Percentiles rank a stretch among this genome's conserved stretches.
phyloP scores from a whole-genome alignment of 2,113 vertebrate genomes.

The Lamprotornis superbus region DNA sequence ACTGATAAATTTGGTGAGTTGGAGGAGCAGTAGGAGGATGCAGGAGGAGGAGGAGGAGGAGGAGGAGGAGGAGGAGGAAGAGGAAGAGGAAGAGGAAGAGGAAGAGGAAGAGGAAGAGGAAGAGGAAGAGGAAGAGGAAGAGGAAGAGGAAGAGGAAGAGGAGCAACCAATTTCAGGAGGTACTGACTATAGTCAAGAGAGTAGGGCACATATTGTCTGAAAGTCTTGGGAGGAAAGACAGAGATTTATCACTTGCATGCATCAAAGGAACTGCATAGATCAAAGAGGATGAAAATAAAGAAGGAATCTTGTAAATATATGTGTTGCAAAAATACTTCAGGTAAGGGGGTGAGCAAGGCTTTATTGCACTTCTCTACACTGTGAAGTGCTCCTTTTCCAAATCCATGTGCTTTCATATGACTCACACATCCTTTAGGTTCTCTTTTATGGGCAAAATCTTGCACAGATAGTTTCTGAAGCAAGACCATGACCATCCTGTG shows the following conservation, averaged over 20 bases:
- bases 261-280: slow-evolving; percentile 9
- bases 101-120: not conserved
- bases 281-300: slow-evolving; percentile 15
- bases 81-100: not conserved
- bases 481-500: not conserved
- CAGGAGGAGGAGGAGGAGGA: not conserved
- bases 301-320: not conserved
- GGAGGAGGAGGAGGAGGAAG: not conserved
- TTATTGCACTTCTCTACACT: not conserved
- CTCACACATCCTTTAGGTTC: not conserved
- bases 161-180: not conserved
- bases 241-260: not conserved
- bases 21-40: not conserved
- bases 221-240: not conserved
- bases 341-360: not conserved
- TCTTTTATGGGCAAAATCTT: not conserved
- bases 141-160: not conserved
- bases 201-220: not conserved
- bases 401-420: not conserved
- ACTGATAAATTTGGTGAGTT: not conserved
- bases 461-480: not conserved
- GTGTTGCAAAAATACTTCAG: slow-evolving; percentile 11
- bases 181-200: not conserved
- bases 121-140: not conserved
- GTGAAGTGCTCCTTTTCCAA: not conserved